Percentiles rank a stretch among this genome's conserved stretches.
Evolutionary conservation across 2,113 vertebrate genomes (phyloP).

Genomic region (Caretta caretta): DNA sequence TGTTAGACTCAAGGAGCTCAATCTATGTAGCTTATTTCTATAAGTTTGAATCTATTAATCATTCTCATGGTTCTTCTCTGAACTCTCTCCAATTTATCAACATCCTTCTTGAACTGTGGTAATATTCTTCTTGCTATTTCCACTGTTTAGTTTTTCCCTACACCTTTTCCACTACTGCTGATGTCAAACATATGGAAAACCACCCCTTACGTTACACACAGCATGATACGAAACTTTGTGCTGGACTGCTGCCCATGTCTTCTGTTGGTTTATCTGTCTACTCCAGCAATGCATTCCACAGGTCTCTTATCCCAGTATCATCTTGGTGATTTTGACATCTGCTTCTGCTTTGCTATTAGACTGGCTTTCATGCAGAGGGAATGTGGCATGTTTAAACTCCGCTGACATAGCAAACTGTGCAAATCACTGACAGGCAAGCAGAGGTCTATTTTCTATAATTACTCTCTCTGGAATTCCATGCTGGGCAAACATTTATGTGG

Average conservation of each 20-base stretch:
- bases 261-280: accelerated
- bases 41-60: background rate
- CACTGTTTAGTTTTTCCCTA: background rate
- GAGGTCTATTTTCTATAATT: conserved; percentile 26
- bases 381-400: background rate
- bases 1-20: background rate
- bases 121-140: background rate
- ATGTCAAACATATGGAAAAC: background rate
- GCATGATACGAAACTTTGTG: no score
- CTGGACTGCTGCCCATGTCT: background rate
- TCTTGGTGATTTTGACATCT: background rate
- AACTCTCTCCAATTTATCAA: background rate
- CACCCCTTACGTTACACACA: background rate
- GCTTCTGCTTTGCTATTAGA: background rate
- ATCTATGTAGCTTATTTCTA: no score
- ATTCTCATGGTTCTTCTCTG: background rate
- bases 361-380: background rate
- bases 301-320: background rate
- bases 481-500: background rate
- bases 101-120: background rate
- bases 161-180: background rate
- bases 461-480: background rate
- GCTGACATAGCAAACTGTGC: background rate
- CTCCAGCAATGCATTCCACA: accelerated
- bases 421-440: conserved; percentile 15